phyloP scores from a whole-genome alignment of 2,888 invertebrate species.

The Coremacera marginata region DNA sequence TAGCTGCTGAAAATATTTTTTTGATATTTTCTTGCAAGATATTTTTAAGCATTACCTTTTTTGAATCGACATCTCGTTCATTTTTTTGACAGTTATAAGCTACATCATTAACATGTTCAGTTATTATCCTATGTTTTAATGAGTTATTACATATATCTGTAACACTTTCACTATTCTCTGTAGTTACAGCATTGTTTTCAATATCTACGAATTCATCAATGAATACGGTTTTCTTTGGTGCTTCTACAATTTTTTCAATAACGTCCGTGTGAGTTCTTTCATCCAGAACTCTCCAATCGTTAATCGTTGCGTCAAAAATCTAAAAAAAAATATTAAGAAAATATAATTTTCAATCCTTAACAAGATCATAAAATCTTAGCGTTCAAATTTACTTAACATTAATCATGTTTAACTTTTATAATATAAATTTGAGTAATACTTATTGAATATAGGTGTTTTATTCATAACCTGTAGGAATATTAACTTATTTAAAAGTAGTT shows the following conservation, averaged over 20 bases:
- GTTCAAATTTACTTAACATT: too few species aligned
- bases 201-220: conserved; percentile 69
- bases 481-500: too few species aligned
- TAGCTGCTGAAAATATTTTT: conserved; percentile 48
- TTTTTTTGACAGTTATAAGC: conserved; percentile 59
- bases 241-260: conserved; percentile 68
- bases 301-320: conserved; percentile 69
- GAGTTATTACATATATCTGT: conserved; percentile 56
- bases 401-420: too few species aligned
- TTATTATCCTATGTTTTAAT: conserved; percentile 62
- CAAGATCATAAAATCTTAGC: too few species aligned
- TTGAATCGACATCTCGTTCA: conserved; percentile 61
- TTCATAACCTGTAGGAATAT: too few species aligned
- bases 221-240: conserved; percentile 66
- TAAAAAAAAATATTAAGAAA: neutral
- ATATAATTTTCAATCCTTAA: neutral
- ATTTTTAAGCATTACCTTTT: conserved; percentile 54
- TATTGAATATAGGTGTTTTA: too few species aligned
- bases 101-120: conserved; percentile 65
- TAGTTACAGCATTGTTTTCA: conserved; percentile 65
- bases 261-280: conserved; percentile 69
- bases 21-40: neutral
- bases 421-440: too few species aligned
- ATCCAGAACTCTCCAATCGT: conserved; percentile 69
- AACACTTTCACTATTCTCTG: conserved; percentile 63